Base-by-base conservation (phyloP, 2,113 vertebrate species). In the Panurus biarmicus region DNA sequence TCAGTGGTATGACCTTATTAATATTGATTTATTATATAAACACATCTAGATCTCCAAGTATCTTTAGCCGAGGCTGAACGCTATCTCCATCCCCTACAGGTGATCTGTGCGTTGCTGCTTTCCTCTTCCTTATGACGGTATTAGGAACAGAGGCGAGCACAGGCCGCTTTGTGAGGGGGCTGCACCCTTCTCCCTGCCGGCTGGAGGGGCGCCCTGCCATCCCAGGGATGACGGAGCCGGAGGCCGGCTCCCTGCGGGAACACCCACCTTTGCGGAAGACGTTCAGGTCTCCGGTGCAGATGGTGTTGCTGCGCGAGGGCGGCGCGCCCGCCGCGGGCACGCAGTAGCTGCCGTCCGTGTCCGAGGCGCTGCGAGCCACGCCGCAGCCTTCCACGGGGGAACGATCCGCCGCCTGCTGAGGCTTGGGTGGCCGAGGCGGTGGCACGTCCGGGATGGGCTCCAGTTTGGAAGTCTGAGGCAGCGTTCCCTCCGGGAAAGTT, bases 391-490 rank as follows among this genome's bases (percentile, higher is more conserved):
- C 99, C 86, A 98, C 99, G 14, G 99, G 99, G 42, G 99, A 99
- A 4, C 99, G 98, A 88, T 99, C 99, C 2, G 98, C 98, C 15
- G 98, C 83, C 5, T 98, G 97, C 45, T 97, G 98, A 87, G 99
- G 99, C 89, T 99, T 99, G 6, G 99, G 99, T 4, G 99, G 99
- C 91, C 99, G 98, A 29, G 99, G 99, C 9, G 99, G 99, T 75
- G 99, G 99, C 38, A 98, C 97, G 79, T 99, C 99, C 65, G 98
- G 97, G 96, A 98, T 97, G 70, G 94, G 38, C 72, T 98, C 98
- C 61, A 98, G 96, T 87, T 98, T 98, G 26, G 98, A 95, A 87
- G 92, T 97, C 97, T 98, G 98, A 76, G 98, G 97, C 44, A 98
- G 91, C 0, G 98, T 85, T 95, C 98, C 90, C 89, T 98, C 94